Evolutionary conservation across 2,797 vertebrate species (phyloP), one percentile per base, ranked within the genome.

Genomic region (Pyrocephalus nanus): DNA sequence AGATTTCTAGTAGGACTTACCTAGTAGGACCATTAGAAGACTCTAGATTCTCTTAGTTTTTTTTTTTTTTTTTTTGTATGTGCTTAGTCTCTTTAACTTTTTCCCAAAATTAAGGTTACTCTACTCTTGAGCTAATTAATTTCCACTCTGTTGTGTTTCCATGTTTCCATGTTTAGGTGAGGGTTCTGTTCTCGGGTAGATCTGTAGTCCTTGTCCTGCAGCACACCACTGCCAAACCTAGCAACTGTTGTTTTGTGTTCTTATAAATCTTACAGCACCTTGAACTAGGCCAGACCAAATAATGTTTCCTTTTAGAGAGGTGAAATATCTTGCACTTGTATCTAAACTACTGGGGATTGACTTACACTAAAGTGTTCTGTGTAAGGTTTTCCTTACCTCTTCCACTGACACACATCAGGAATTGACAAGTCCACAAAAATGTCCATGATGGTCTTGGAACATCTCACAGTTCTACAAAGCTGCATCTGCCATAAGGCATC

Each of bases 21-120:
- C 25, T 40, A 14, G 19, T 53, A 55, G 29, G 27, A 51, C 15
- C 7, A 2, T 32, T 40, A 47, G 47, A 47, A 86, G 27, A 64
- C 15, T 55, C 34, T 8, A 16, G 9, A 19, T 20, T 71, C 74
- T 7, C 20, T 17, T 75, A 14, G 0, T 0, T 4, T 8, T 60
- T 60, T 34, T 67, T 60, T 14, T 40, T 40, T 0, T 4, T 8
- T 58, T 60, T 34, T 67, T 60, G 32, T 9, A 8, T 15, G 5
- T 67, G 3, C 8, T 36, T 79, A 7, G 16, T 40, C 42, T n/a
- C 40, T 67, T 34, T 70, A 16, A 16, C 10, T 22, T 53, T 69
- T 77, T 23, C 13, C 20, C 8, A 61, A 54, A 80, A 54, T 47
- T 40, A 53, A 69, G 22, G 5, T 74, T 60, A 45, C 30, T 60